Evolutionary conservation across 2,888 invertebrate genomes (phyloP).

Genomic region (Drosophila incognita): DNA sequence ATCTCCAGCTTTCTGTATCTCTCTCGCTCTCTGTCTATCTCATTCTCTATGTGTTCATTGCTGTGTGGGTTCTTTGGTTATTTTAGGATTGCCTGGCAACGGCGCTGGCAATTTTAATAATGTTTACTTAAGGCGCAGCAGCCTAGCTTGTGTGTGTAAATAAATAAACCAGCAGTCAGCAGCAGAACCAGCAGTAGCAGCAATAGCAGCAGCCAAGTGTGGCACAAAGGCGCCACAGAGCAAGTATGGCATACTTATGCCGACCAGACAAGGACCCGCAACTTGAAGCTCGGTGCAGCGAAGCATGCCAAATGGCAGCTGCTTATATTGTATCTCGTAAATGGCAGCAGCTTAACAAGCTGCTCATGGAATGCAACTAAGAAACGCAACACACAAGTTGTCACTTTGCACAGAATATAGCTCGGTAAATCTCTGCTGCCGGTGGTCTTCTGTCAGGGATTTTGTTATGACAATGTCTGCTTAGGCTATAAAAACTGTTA

Average conservation of each 20-base stretch:
- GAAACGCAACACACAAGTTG: constrained; percentile 54
- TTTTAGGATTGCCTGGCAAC: constrained; percentile 75
- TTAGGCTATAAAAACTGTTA: constrained; percentile 44
- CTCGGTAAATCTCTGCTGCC: constrained; percentile 21
- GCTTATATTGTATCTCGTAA: constrained; percentile 54
- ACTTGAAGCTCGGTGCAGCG: constrained; percentile 55
- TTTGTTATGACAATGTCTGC: constrained; percentile 35
- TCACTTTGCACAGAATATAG: constrained; percentile 43
- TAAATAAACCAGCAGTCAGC: constrained; percentile 47
- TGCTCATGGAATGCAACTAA: constrained; percentile 53
- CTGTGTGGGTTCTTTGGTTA: constrained; percentile 60
- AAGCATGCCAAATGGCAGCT: constrained; percentile 69
- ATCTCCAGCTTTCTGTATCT: neutral
- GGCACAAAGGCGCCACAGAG: constrained; percentile 43
- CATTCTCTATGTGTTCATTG: constrained; percentile 4
- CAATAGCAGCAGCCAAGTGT: constrained; percentile 40
- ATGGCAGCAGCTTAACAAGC: constrained; percentile 64
- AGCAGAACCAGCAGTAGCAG: constrained; percentile 10
- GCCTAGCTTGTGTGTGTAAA: constrained; percentile 39
- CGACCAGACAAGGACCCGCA: constrained; percentile 41
- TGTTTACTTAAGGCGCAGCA: constrained; percentile 77
- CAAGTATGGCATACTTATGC: constrained; percentile 57
- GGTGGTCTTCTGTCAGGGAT: neutral
- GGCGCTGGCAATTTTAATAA: constrained; percentile 78
- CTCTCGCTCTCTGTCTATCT: neutral